Base-by-base conservation (phyloP, 2,113 vertebrate genomes). In the Cyprinodon brontotheroides region DNA sequence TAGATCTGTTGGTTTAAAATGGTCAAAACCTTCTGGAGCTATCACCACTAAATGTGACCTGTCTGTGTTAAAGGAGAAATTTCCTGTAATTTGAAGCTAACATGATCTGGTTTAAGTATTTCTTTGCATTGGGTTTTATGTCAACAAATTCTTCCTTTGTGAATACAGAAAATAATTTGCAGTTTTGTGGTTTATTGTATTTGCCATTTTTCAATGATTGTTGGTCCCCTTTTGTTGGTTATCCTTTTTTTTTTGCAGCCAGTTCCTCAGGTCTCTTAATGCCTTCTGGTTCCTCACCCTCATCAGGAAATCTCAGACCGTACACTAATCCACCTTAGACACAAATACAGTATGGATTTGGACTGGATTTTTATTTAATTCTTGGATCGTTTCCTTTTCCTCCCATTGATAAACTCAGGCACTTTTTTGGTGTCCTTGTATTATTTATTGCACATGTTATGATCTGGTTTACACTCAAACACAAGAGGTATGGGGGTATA, bases 391-490 rank as follows among this genome's bases (percentile, higher is more conserved):
- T 53, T 37, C 47, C 4, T 41, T 38, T 47, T 68, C 53, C 36
- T 41, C 70, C 83, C 71, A 62, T 73, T 74, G 78, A 85, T 91
- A 68, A 79, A 87, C 67, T 50, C 81, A 60, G 87, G 82, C 90
- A 86, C 89, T 86, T 89, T 76, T 82, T 82, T 88, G 66, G 81
- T 90, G 90, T 89, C 92, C 61, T 89, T 79, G 72, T 84, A 86
- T 94, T 94, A 93, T 94, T 93, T 94, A 94, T 94, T 94, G 91
- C 91, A 93, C 92, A 93, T 89, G 85, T 89, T 81, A 85, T 91
- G 78, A 92, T 81, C 85, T 89, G 92, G 87, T 93, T 92, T 92
- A 87, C 92, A 84, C 90, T 88, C 15, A 73, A 86, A 84, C 84
- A 86, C 63, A 86, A 89, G 83, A 87, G 84, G 84, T 91, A 89